Evolutionary conservation across 64 coral and sea anemone species (phyloP), one percentile per base, ranked within the genome.

Genomic region (Porites australiensis): DNA sequence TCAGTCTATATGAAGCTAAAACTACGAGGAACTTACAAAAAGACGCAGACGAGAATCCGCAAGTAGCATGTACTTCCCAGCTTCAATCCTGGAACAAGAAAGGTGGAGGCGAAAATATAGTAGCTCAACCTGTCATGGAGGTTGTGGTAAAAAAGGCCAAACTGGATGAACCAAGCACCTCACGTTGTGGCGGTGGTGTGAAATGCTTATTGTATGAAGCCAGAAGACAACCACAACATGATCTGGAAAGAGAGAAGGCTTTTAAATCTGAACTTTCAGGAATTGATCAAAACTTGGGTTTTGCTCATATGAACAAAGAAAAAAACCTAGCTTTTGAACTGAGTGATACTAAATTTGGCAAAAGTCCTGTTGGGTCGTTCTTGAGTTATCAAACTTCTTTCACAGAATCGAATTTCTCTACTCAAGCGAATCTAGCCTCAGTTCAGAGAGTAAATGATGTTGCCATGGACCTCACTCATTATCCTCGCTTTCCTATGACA

Each of bases 71-170:
- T 37, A 91, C 65, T 10, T 91, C 89, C 14, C 51, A 73, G 64
- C 78, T 91, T 4, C 89, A 91, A 44, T 22, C 7, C 4, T 83
- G 77, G 89, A 50, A 92, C 61, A 86, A 74, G 82, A 91, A 74
- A 82, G 89, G 66, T 44, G 70, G 89, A 47, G 70, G 90, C 7
- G 51, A 60, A 44, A 71, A 50, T 15, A 92, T 92, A 50, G 67
- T 74, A 13, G 63, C 69, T 43, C 79, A 92, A 62, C 90, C 90
- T 58, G 71, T 92, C 12, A 86, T 86, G 82, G 82, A 87, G 61
- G 73, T 87, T 15, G 44, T 86, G 49, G 82, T 87, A 2, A 92
- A 77, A 27, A 88, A 94, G 79, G 82, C 67, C 6, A 81, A 50
- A 74, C 67, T 88, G 65, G 86, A 94, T 77, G 86, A 88, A 23